phyloP scores from a whole-genome alignment of 2,113 vertebrate genomes.

The Picathartes gymnocephalus region DNA sequence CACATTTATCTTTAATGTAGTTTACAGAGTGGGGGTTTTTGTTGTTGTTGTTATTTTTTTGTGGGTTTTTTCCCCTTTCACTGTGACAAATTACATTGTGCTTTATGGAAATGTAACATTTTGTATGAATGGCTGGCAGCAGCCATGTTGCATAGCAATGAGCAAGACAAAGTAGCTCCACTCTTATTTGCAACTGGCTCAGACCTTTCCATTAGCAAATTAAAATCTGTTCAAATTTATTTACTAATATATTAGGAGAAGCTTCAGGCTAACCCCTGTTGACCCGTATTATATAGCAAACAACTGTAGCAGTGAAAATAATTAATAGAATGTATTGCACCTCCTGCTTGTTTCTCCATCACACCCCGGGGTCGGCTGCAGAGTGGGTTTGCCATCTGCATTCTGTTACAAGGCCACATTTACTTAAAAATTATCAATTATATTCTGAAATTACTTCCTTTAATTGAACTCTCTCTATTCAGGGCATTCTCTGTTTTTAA shows the following conservation, averaged over 20 bases:
- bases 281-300: conserved; percentile 76
- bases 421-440: conserved; percentile 79
- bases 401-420: conserved; percentile 70
- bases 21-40: conserved; percentile 40
- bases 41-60: background rate
- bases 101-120: conserved; percentile 86
- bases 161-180: conserved; percentile 73
- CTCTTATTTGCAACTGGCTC: conserved; percentile 74
- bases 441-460: conserved; percentile 57
- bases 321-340: conserved; percentile 75
- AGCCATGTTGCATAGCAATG: conserved; percentile 75
- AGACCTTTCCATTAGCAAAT: conserved; percentile 81
- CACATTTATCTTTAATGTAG: conserved; percentile 69
- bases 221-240: conserved; percentile 85
- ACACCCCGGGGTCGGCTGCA: conserved; percentile 56
- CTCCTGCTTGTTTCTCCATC: conserved; percentile 75
- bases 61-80: background rate
- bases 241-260: conserved; percentile 83
- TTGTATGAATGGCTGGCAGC: conserved; percentile 75
- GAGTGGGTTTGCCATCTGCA: conserved; percentile 70
- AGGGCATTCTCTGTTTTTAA: conserved; percentile 3
- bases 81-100: conserved; percentile 75
- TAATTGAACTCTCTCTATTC: conserved; percentile 63
- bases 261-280: conserved; percentile 69
- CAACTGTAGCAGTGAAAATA: conserved; percentile 77